Conservation (phyloP, 2,113 vertebrate genomes). For the Gobio gobio region DNA sequence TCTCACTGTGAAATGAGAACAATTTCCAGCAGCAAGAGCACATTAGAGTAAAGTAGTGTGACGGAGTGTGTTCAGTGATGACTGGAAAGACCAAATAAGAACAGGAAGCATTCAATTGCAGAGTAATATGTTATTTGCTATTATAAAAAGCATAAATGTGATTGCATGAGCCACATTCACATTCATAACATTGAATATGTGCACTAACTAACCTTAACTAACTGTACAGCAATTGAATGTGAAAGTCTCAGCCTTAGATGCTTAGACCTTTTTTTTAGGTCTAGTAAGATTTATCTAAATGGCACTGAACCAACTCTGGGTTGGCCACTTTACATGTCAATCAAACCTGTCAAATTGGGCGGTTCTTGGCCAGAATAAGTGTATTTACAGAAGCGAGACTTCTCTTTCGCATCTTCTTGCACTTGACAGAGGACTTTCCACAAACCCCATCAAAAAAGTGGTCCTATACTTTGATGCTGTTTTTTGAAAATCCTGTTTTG, state of each 20-base stretch:
- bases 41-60: constrained; percentile 19
- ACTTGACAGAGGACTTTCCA: no score
- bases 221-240: neutral
- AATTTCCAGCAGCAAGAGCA: constrained; percentile 14
- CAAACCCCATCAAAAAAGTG: no score
- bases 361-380: neutral
- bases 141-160: neutral
- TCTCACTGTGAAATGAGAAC: constrained; percentile 36
- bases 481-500: no score
- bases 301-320: neutral
- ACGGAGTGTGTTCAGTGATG: neutral
- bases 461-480: no score
- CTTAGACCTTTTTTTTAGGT: no score
- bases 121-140: neutral
- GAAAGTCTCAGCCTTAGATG: neutral
- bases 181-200: no score
- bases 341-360: neutral
- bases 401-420: no score
- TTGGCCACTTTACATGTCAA: neutral
- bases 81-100: neutral
- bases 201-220: neutral
- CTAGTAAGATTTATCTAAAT: neutral
- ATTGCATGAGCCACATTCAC: neutral
- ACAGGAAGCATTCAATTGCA: neutral
- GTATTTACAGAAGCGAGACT: no score